These are phyloP conservation scores for Galerucella nymphaeae DNA, from an alignment of 2,888 invertebrate genomes.

Conservation along the genomic window DNA sequence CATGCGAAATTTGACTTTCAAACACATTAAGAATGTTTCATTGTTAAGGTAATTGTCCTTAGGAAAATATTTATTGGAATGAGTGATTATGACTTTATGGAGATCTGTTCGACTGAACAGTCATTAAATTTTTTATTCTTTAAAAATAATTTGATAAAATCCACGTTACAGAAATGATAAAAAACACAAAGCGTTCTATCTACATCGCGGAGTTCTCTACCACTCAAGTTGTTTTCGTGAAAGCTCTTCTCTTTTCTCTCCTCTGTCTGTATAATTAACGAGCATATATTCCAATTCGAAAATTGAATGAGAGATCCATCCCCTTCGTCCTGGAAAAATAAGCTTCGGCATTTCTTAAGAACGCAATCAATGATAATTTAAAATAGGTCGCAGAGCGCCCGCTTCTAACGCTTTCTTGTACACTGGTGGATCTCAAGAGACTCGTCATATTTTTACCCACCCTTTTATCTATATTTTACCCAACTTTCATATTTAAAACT, in stretches of 20 bases:
- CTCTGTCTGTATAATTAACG: constrained; percentile 43
- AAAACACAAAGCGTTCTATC: constrained; percentile 24
- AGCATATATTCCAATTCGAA: constrained; percentile 40
- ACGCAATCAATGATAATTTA: constrained; percentile 53
- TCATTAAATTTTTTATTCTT: constrained; percentile 9
- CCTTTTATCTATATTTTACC: no score
- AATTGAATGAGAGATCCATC: constrained; percentile 42
- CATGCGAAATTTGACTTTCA: no score
- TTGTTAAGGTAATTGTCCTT: neutral
- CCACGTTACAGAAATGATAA: neutral
- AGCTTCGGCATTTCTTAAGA: constrained; percentile 45
- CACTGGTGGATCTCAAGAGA: constrained; percentile 7
- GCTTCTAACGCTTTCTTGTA: constrained; percentile 2
- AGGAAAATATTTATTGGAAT: neutral
- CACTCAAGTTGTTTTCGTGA: constrained; percentile 26
- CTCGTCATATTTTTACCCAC: neutral
- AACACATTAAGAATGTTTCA: no score
- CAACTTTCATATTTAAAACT: no score
- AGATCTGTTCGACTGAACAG: neutral
- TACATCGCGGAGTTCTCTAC: constrained; percentile 16
- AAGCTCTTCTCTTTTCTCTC: constrained; percentile 20
- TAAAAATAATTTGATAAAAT: constrained; percentile 16
- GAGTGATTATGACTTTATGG: constrained; percentile 13
- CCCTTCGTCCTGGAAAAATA: constrained; percentile 42
- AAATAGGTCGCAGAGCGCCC: constrained; percentile 47